Evolutionary conservation across 2,797 vertebrate species (phyloP).

Genomic region (Bovichtus diacanthus): DNA sequence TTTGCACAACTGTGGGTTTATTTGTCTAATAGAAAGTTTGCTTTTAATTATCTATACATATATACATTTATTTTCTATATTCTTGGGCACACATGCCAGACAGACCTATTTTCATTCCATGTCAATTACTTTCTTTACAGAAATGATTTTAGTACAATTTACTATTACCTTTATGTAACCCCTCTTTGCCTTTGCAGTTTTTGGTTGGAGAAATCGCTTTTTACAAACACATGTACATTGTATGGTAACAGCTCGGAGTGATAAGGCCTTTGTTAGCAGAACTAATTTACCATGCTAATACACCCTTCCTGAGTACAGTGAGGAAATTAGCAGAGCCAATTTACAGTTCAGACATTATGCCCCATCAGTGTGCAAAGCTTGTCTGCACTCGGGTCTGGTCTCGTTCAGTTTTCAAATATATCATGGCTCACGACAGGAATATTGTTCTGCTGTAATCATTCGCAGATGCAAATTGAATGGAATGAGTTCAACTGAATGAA

Average conservation of each 20-base stretch:
- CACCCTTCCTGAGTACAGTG: constrained; percentile 4
- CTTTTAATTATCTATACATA: no score
- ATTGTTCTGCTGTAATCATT: background rate
- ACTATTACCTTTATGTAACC: background rate
- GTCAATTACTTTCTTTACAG: no score
- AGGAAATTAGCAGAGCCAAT: constrained; percentile 42
- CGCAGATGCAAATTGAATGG: background rate
- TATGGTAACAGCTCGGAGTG: background rate
- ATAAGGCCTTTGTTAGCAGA: constrained; percentile 5
- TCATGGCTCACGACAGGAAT: background rate
- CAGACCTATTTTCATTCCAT: no score
- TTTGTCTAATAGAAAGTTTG: no score
- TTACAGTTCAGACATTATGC: constrained; percentile 17
- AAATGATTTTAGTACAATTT: background rate
- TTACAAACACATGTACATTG: no score
- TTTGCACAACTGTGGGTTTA: no score
- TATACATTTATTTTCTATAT: no score
- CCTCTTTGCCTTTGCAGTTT: background rate
- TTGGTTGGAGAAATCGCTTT: background rate
- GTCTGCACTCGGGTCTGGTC: background rate
- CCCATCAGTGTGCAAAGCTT: background rate
- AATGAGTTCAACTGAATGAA: constrained; percentile 6
- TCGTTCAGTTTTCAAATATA: constrained; percentile 6
- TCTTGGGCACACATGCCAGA: no score
- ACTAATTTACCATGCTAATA: constrained; percentile 26